phyloP scores from a whole-genome alignment of 2,888 invertebrate genomes.

The Microctonus hyperodae region DNA sequence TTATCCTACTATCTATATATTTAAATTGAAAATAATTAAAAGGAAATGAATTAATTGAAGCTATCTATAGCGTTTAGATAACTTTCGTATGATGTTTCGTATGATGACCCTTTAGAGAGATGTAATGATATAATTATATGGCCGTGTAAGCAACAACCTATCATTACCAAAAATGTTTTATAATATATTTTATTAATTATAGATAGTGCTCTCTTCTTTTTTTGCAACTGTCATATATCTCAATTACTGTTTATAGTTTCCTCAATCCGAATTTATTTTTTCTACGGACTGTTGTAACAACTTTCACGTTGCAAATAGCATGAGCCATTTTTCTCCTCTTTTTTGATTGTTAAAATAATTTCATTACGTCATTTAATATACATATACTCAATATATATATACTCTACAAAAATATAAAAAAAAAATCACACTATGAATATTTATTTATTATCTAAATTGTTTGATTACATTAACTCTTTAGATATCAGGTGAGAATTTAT shows the following conservation, averaged over 20 bases:
- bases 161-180: background rate
- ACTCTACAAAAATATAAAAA: background rate
- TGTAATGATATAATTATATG: conserved; percentile 9
- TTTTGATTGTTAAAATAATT: conserved; percentile 23
- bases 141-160: conserved; percentile 23
- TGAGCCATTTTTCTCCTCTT: conserved; percentile 20
- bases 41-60: background rate
- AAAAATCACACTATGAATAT: background rate
- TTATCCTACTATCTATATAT: background rate
- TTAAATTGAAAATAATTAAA: background rate
- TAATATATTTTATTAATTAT: background rate
- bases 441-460: background rate
- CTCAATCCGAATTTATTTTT: background rate
- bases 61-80: background rate
- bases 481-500: conserved; percentile 8
- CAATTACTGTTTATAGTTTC: background rate
- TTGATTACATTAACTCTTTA: background rate
- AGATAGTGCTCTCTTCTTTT: background rate
- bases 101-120: conserved; percentile 1
- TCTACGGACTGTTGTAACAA: background rate
- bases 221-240: background rate
- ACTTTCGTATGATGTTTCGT: background rate
- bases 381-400: background rate
- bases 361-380: conserved; percentile 7
- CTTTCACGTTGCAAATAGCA: conserved; percentile 19